Evolutionary conservation across 2,888 invertebrate genomes (phyloP), one percentile per base, ranked within the genome.

Genomic region (Thumatha senex): DNA sequence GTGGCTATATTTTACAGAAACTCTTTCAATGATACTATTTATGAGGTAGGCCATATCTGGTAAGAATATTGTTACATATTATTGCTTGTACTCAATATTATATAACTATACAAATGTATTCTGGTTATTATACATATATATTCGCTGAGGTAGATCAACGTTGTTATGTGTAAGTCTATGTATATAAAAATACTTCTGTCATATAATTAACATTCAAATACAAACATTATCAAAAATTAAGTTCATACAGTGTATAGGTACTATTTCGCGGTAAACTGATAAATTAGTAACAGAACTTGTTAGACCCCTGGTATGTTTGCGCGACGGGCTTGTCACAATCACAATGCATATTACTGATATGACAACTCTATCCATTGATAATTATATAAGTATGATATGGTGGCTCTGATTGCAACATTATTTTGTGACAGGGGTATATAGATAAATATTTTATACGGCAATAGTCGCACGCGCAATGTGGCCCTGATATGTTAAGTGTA

Each of bases 171-270:
- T 84, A 68, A 82, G 76, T 81, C 79, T 84, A 84, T 83, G 75
- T 86, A 84, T 91, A 90, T 91, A 91, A 91, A 91, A 91, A 91
- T 91, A 91, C 83, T 89, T 90, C 80, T 88, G 89, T 80, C 85
- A 87, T 89, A 89, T 88, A 89, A 84, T 86, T 76, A 89, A 91
- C 90, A 88, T 86, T 86, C 70, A 89, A 89, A 89, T 89, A 89
- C 86, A 86, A 89, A 87, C 84, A 87, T 84, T 86, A 89, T 88
- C 85, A 88, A 88, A 75, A 88, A 88, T 83, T 83, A 84, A 80
- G 73, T 86, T 76, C 78, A 80, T 81, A 78, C 82, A 85, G 84
- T 84, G 82, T 70, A 83, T 86, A 89, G 89, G 87, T 87, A 87
- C 85, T 77, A 63, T 66, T 71, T 61, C 58, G 59, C 68, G 67